Evolutionary conservation across 2,888 invertebrate genomes (phyloP).

Genomic region (Xestia ashworthii): DNA sequence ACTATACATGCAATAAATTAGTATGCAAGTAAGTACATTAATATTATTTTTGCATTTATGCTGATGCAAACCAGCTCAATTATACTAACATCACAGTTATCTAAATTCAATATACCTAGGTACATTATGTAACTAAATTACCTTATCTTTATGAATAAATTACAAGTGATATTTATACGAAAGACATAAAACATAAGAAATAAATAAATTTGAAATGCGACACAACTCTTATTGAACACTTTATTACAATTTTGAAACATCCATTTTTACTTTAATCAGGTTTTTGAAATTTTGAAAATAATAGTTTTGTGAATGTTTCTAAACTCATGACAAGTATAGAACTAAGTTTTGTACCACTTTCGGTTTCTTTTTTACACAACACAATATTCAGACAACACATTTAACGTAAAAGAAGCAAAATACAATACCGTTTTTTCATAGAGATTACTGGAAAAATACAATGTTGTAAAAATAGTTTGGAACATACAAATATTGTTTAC

Average conservation of each 20-base stretch:
- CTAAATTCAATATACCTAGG: constrained; percentile 20
- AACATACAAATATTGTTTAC: constrained; percentile 18
- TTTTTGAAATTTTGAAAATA: background rate
- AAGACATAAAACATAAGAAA: background rate
- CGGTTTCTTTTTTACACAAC: background rate
- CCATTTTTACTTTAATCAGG: background rate
- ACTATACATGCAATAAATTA: background rate
- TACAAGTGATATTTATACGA: constrained; percentile 6
- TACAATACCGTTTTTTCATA: constrained; percentile 11
- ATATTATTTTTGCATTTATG: constrained; percentile 7
- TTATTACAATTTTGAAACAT: background rate
- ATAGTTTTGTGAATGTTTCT: background rate
- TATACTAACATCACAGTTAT: constrained; percentile 54
- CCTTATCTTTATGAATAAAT: constrained; percentile 2
- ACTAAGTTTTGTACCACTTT: background rate
- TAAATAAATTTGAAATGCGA: constrained; percentile 4
- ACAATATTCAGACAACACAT: constrained; percentile 2
- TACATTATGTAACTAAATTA: background rate
- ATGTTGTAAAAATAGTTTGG: background rate
- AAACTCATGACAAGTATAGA: background rate
- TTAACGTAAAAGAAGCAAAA: background rate
- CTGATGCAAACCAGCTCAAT: constrained; percentile 15
- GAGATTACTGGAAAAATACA: constrained; percentile 42
- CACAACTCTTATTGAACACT: background rate
- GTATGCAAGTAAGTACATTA: constrained; percentile 3